A percentile compares a stretch with the other conserved stretches of the same genome.
Conservation (phyloP, 2,888 invertebrate species). For the Pocota personata region DNA sequence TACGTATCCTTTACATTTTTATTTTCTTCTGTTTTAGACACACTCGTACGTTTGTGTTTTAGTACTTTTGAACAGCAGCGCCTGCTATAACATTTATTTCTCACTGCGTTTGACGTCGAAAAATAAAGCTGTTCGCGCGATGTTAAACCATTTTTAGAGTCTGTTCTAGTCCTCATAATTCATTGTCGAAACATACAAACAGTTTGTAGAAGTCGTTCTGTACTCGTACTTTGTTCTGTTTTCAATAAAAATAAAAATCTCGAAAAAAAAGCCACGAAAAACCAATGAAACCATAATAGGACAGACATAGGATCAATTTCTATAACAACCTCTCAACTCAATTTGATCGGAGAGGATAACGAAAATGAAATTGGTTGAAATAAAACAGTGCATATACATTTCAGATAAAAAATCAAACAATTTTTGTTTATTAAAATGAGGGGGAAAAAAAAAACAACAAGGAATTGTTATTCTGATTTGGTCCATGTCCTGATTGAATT, state of each 20-base stretch:
- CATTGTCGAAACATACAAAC: constrained; percentile 18
- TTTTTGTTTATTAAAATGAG: constrained; percentile 14
- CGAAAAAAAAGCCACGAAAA: background rate
- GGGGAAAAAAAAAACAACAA: no score
- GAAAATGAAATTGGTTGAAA: constrained; percentile 49
- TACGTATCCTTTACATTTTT: constrained; percentile 28
- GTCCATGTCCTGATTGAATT: background rate
- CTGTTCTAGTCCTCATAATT: constrained; percentile 42
- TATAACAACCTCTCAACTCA: constrained; percentile 43
- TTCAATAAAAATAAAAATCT: constrained; percentile 4
- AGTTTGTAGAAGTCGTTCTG: constrained; percentile 15
- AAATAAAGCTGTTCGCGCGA: constrained; percentile 27
- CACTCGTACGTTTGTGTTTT: background rate
- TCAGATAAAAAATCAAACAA: background rate
- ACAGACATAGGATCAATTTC: constrained; percentile 34
- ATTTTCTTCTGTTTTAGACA: background rate
- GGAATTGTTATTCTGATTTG: background rate
- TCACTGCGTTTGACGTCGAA: constrained; percentile 18
- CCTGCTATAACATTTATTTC: constrained; percentile 15
- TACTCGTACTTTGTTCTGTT: background rate
- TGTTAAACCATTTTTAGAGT: constrained; percentile 9
- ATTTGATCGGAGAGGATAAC: constrained; percentile 45
- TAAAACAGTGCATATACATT: constrained; percentile 15
- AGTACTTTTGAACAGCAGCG: background rate
- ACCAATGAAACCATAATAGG: background rate